Base-by-base conservation (phyloP, 1,140 invertebrate genomes). In the Solenopsis invicta region DNA sequence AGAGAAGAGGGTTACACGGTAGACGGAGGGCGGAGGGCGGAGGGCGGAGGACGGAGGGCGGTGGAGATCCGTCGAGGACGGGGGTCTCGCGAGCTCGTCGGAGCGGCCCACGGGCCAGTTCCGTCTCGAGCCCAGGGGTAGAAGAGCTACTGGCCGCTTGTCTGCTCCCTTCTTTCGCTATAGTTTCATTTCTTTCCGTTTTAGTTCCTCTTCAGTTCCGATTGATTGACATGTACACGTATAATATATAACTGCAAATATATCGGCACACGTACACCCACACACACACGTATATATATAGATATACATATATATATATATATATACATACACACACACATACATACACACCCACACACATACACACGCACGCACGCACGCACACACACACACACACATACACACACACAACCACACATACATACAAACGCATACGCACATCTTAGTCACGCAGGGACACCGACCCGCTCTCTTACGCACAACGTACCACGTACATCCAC, bases 91-190 rank as follows among this genome's bases (percentile, higher is more conserved):
- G 69, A 93, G 89, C 80, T 76, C 77, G 74, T 82, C 77, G 82
- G 81, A 91, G 88, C 88, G 92, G 86, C 87, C 92, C 74, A 87
- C 86, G 87, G 92, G 89, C 90, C 93, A 93, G 92, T 94, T 93
- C 90, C 91, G 90, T 91, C 91, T 93, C 92, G 93, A 94, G 94
- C 92, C 92, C 94, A 93, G 94, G 94, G 92, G 93, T 94, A 94
- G 94, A 94, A 94, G 93, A 94, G 93, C 93, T 93, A 94, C 93
- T 93, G 93, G 94, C 92, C 92, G 93, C 92, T 94, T 94, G 93
- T 94, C 94, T 94, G 94, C 94, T 95, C 94, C 94, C 94, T 95
- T 94, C 94, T 94, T 95, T 95, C 94, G 94, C 94, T 95, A 92
- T 93, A 95, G 93, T 95, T 95, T 95, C 93, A 94, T 94, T 95